Percentiles rank a stretch among this genome's conserved stretches.
Evolutionary conservation across 1,140 invertebrate genomes (phyloP).

Genomic region (Neodiprion fabricii): DNA sequence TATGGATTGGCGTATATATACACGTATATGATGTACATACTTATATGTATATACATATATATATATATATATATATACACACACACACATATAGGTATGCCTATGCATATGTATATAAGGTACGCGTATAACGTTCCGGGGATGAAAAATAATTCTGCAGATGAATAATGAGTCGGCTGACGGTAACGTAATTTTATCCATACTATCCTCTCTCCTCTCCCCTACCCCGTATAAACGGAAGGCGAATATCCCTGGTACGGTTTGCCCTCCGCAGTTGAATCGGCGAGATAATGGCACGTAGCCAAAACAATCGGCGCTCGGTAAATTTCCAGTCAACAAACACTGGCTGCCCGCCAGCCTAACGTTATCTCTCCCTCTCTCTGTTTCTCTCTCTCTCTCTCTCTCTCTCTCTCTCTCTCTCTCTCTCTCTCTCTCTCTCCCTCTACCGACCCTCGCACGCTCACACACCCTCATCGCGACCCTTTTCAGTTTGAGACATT

Average conservation of each 20-base stretch:
- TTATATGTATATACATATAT: too few relatives aligned
- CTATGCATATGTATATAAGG: too few relatives aligned
- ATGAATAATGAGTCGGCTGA: conserved; percentile 9
- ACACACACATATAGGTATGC: too few relatives aligned
- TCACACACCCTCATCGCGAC: neutral
- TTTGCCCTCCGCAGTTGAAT: conserved; percentile 1
- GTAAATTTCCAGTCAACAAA: conserved; percentile 59
- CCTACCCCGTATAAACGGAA: neutral
- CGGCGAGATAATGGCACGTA: conserved; percentile 49
- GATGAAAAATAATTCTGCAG: conserved; percentile 20
- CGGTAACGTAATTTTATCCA: conserved; percentile 16
- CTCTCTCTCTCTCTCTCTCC: conserved; percentile 4
- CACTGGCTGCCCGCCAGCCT: conserved; percentile 15
- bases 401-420: conserved; percentile 12
- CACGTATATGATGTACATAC: too few relatives aligned
- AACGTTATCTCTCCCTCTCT: conserved; percentile 10
- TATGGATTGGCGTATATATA: too few relatives aligned
- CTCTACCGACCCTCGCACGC: neutral
- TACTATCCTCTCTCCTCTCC: conserved; percentile 4
- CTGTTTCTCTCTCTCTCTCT: neutral
- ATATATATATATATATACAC: too few relatives aligned
- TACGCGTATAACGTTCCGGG: neutral
- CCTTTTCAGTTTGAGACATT: conserved; percentile 1
- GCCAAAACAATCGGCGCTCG: conserved; percentile 55
- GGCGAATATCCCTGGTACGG: conserved; percentile 9